phyloP scores from a whole-genome alignment of 2,888 invertebrate genomes.

The Tigriopus californicus region DNA sequence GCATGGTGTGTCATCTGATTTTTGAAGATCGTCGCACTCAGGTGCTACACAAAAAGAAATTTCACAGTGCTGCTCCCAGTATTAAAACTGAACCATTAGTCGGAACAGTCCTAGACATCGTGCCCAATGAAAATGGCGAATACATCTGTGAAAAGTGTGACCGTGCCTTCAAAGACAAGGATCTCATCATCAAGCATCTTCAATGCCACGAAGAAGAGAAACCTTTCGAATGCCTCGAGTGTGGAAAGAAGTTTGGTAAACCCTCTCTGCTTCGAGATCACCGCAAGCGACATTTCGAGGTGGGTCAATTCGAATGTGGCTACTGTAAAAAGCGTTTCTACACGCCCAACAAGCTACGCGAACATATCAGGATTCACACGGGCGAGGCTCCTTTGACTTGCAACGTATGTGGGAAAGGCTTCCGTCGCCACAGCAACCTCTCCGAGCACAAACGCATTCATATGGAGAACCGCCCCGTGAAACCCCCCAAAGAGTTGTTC shows the following conservation, averaged over 20 bases:
- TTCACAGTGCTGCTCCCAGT: not conserved
- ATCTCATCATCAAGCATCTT: constrained; percentile 10
- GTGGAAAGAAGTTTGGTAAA: constrained; percentile 52
- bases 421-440: constrained; percentile 62
- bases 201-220: constrained; percentile 9
- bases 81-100: not conserved
- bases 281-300: constrained; percentile 56
- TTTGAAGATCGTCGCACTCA: not conserved
- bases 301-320: constrained; percentile 53
- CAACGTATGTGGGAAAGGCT: constrained; percentile 54
- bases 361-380: constrained; percentile 64
- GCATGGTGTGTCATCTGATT: not conserved
- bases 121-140: constrained; percentile 14
- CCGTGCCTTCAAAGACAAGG: constrained; percentile 11
- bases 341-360: constrained; percentile 57
- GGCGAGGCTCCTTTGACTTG: constrained; percentile 62
- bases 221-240: constrained; percentile 59
- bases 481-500: constrained; percentile 45
- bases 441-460: constrained; percentile 62
- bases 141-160: constrained; percentile 13
- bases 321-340: constrained; percentile 63
- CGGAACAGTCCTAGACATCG: not conserved
- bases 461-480: constrained; percentile 50
- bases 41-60: not conserved
- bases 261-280: constrained; percentile 30